Base-by-base conservation (phyloP, 2,888 invertebrate genomes). In the Cataglyphis cursor region DNA sequence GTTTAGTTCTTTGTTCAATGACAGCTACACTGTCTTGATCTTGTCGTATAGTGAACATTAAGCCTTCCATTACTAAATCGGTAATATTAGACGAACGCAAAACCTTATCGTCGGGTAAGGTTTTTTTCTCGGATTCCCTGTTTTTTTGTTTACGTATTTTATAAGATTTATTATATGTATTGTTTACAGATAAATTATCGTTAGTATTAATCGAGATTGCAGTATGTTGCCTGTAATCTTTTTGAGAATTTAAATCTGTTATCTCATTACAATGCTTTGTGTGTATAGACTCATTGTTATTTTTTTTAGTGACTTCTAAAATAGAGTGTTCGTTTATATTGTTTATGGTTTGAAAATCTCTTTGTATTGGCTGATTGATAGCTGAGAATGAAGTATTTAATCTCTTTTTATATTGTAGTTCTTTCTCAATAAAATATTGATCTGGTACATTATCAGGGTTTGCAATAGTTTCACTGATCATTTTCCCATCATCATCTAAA, bases 21-120 rank as follows among this genome's bases (percentile, higher is more conserved):
- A 95, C 94, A 8, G 93, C 93, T 0, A 95, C 91, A 10, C 91
- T 92, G 38, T 93, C 93, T 54, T 92, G 88, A 35, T 93, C 94
- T 59, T 94, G 94, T 18, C 93, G 90, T 35, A 95, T 93, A 0
- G 94, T 94, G 41, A 94, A 94, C 95, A 95, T 95, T n/a, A 94
- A 81, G 18, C 95, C 95, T 74, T 94, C 94, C 94, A 94, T 94
- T n/a, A 95, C 94, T 70, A 93, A 90, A 84, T 95, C 93, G 2
- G 95, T 95, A 78, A 95, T 94, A 68, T 95, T 90, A 28, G 94
- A 91, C 28, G 94, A 94, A n/a, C 93, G 93, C 61, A 92, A 68
- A 21, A 35, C 28, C 21, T 64, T 80, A 18, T 91, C 86, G 18
- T 83, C 66, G 0, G 35, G 9, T 59, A 44, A 0, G 5, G 28